A percentile compares a stretch with the other conserved stretches of the same genome.
Conservation (phyloP, 2,888 invertebrate species). For the Polymixis lichenea region DNA sequence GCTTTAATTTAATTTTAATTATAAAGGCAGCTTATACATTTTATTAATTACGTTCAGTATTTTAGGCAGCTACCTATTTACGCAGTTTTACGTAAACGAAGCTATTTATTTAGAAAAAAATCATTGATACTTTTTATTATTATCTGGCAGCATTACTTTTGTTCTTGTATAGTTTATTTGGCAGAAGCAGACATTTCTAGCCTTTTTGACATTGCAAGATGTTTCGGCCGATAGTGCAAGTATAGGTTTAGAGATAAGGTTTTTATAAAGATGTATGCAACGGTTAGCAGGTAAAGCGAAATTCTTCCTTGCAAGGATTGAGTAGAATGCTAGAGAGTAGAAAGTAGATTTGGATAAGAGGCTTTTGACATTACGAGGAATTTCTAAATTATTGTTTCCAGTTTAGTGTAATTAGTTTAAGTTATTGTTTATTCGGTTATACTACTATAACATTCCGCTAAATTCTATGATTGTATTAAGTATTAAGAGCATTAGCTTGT, state of each 20-base stretch:
- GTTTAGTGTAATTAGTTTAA: constrained; percentile 35
- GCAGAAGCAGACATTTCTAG: constrained; percentile 7
- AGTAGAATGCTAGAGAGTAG: constrained; percentile 47
- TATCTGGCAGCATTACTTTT: constrained; percentile 27
- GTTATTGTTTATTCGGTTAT: constrained; percentile 45
- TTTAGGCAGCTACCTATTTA: constrained; percentile 53
- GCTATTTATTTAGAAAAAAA: constrained; percentile 5
- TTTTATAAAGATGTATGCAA: constrained; percentile 25
- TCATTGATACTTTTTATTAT: background rate
- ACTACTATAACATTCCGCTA: constrained; percentile 81
- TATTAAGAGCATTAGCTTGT: constrained; percentile 29
- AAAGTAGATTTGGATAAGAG: constrained; percentile 42
- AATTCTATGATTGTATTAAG: constrained; percentile 29
- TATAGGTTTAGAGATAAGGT: constrained; percentile 49
- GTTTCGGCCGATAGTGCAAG: constrained; percentile 68
- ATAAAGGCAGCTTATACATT: constrained; percentile 37
- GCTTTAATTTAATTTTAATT: constrained; percentile 5
- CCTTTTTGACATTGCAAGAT: constrained; percentile 40
- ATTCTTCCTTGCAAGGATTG: constrained; percentile 20
- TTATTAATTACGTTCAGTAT: constrained; percentile 36
- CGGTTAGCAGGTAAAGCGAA: background rate
- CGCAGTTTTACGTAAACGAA: constrained; percentile 2
- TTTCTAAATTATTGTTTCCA: constrained; percentile 43
- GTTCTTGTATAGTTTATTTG: constrained; percentile 12
- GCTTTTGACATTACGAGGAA: constrained; percentile 9